phyloP scores from a whole-genome alignment of 2,888 invertebrate species.

The Teinopalpus imperialis region DNA sequence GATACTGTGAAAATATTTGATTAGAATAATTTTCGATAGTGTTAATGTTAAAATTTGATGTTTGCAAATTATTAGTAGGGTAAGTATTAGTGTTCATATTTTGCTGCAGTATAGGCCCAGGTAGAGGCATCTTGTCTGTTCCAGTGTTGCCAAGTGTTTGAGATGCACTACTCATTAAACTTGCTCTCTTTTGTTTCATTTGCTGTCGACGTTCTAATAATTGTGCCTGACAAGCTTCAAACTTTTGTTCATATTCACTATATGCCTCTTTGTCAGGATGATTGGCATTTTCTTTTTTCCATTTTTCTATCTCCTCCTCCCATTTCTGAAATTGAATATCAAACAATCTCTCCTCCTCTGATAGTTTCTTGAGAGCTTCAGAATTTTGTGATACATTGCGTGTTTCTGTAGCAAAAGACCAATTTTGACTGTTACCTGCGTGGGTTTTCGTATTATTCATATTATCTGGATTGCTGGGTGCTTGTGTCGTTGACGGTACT shows the following conservation, averaged over 20 bases:
- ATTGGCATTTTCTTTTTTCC: conserved; percentile 95
- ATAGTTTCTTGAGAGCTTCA: conserved; percentile 65
- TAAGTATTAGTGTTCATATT: conserved; percentile 31
- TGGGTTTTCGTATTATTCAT: conserved; percentile 37
- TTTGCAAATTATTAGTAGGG: conserved; percentile 29
- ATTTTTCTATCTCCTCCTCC: conserved; percentile 95
- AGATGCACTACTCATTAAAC: conserved; percentile 42
- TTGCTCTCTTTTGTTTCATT: conserved; percentile 86
- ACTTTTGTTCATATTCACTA: conserved; percentile 92
- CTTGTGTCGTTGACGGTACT: conserved; percentile 13
- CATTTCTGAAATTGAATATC: conserved; percentile 94
- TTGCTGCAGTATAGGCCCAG: conserved; percentile 40
- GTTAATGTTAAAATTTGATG: conserved; percentile 34
- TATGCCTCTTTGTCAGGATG: conserved; percentile 95
- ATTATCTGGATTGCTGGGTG: conserved; percentile 31
- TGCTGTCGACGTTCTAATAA: conserved; percentile 90
- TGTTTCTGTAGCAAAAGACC: conserved; percentile 44
- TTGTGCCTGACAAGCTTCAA: conserved; percentile 91
- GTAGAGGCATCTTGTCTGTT: conserved; percentile 40
- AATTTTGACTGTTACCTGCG: conserved; percentile 52
- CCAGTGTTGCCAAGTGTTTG: conserved; percentile 39
- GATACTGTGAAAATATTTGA: conserved; percentile 39
- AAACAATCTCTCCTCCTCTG: conserved; percentile 91
- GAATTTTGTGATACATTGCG: conserved; percentile 30
- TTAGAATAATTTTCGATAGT: conserved; percentile 34